These are phyloP conservation scores for Passer montanus DNA, from an alignment of 2,113 vertebrate genomes.

Conservation along the genomic window DNA sequence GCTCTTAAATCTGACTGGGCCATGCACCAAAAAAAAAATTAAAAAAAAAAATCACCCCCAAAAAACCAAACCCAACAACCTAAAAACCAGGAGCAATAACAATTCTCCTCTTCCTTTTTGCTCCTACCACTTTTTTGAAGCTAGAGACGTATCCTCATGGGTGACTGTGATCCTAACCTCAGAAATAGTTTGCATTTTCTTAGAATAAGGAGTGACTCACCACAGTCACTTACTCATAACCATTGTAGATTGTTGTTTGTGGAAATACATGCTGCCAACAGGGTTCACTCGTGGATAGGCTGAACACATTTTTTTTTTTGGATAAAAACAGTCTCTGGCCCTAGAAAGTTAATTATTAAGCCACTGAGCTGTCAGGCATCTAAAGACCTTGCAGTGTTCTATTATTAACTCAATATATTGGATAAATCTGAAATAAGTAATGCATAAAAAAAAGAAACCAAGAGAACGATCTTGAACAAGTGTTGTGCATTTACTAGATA, in stretches of 20 bases:
- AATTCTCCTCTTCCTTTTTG: background rate
- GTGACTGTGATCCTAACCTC: conserved; percentile 13
- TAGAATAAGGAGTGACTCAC: conserved; percentile 52
- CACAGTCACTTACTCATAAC: conserved; percentile 25
- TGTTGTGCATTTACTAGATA: background rate
- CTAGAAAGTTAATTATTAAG: conserved; percentile 38
- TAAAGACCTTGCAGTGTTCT: background rate
- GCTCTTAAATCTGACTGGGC: background rate
- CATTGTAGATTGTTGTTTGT: background rate
- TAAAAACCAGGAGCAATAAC: background rate
- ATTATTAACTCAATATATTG: background rate
- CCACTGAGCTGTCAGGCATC: conserved; percentile 1
- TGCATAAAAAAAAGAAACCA: background rate
- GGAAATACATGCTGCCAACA: conserved; percentile 7
- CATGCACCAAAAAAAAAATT: background rate
- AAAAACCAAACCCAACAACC: background rate
- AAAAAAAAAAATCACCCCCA: background rate
- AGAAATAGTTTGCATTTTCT: conserved; percentile 54
- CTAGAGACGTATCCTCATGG: background rate
- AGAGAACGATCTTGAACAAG: background rate
- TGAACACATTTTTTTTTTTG: conserved; percentile 30
- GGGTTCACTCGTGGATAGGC: background rate
- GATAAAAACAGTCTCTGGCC: background rate
- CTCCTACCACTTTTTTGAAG: background rate
- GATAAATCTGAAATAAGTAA: background rate